Evolutionary conservation across 1,140 invertebrate species (phyloP), one percentile per base, ranked within the genome.

Genomic region (Musca domestica): DNA sequence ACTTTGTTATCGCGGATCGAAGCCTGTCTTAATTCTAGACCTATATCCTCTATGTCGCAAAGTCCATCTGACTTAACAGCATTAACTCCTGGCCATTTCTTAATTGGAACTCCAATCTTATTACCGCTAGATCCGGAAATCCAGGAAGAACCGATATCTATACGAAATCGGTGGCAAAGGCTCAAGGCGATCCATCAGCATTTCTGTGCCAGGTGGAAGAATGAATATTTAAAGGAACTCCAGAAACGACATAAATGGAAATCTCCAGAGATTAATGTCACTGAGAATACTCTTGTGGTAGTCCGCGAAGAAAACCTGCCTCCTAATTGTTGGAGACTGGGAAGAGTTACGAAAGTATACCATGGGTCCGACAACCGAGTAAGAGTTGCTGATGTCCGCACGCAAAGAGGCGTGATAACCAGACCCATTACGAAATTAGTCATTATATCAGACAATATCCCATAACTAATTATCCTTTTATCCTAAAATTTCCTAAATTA

Each of bases 21-120:
- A 66, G 71, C 71, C 6, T 27, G 67, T 25, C 48, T 76, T 9
- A 78, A 74, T 51, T 73, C 70, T 2, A 22, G 73, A 2, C 72
- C 69, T 4, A 19, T 74, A 14, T 23, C 58, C 15, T 46, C 67
- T 3, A 17, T 47, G n/a, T 41, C 34, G 15, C n/a, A 48, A 15
- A 68, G 75, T 68, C 69, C 22, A 54, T 64, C 5, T 0, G 48
- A 51, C 7, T 4, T 51, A 4, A 9, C n/a, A 9, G 17, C 48
- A 2, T 17, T 51, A 17, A 51, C 48, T 2, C 48, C 48, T 0
- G 48, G 48, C 17, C 48, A 51, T 17, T 51, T 51, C 20, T 10
- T 51, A 19, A 20, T 51, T 19, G 48, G 48, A 17, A 19, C 48
- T n/a, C 15, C 17, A 17, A 19, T 51, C 9, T 20, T 51, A n/a